Conservation (phyloP, 2,113 vertebrate genomes). For the Myotis lucifugus region DNA sequence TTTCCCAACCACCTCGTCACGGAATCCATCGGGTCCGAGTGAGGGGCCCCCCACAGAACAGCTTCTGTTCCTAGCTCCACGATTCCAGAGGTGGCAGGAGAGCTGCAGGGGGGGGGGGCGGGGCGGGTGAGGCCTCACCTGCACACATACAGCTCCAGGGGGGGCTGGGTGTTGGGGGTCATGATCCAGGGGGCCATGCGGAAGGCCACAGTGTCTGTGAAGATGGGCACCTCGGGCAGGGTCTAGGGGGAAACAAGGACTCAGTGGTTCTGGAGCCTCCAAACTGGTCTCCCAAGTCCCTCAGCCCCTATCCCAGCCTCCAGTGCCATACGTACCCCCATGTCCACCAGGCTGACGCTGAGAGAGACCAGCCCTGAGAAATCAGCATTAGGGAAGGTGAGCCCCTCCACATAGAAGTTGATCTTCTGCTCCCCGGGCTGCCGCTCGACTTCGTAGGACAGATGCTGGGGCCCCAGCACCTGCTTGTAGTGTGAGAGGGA, state of each 20-base stretch:
- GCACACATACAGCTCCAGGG: constrained; percentile 92
- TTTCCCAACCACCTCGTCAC: too few relatives aligned
- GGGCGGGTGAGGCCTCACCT: constrained; percentile 80
- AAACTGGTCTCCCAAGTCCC: background rate
- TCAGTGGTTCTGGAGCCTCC: background rate
- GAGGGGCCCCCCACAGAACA: accelerated
- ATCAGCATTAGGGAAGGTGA: constrained; percentile 88
- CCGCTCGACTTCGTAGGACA: constrained; percentile 84
- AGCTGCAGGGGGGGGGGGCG: background rate
- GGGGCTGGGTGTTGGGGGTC: constrained; percentile 94
- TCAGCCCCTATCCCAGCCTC: background rate
- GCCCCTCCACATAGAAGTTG: constrained; percentile 91
- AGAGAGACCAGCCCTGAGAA: constrained; percentile 90
- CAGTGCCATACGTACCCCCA: background rate
- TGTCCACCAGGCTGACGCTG: constrained; percentile 88
- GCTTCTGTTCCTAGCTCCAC: accelerated
- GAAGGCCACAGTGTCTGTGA: constrained; percentile 92
- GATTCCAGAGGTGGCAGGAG: accelerated
- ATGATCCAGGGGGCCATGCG: constrained; percentile 96
- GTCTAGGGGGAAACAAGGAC: constrained; percentile 71
- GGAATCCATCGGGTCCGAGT: accelerated
- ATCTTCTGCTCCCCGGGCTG: constrained; percentile 76
- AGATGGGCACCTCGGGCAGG: constrained; percentile 87
- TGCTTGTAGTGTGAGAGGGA: constrained; percentile 75
- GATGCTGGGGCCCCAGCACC: constrained; percentile 83